phyloP scores from a whole-genome alignment of 2,113 vertebrate species.

The Xyliphius kryptos region DNA sequence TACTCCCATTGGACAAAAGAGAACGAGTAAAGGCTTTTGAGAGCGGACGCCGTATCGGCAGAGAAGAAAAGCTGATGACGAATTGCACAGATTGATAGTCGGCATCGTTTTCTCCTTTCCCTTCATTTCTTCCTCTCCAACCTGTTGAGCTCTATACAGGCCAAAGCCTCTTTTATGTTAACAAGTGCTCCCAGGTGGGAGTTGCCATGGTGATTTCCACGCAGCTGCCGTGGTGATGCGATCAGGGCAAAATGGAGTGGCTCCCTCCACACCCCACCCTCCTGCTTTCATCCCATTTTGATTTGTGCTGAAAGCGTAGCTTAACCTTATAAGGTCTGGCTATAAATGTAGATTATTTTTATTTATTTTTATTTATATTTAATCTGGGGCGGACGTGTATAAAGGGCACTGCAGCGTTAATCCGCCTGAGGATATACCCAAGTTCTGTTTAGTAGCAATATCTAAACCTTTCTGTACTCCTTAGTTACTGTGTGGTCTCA shows the following conservation, averaged over 20 bases:
- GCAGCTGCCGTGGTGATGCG: constrained; percentile 43
- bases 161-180: constrained; percentile 50
- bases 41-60: constrained; percentile 9
- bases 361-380: too few species aligned
- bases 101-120: constrained; percentile 26
- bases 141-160: constrained; percentile 44
- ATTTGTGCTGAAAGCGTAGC: constrained; percentile 17
- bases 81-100: constrained; percentile 33
- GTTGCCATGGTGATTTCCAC: constrained; percentile 53
- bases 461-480: too few species aligned
- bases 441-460: too few species aligned
- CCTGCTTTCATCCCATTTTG: constrained; percentile 15
- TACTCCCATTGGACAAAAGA: constrained; percentile 1
- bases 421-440: too few species aligned
- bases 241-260: constrained; percentile 39
- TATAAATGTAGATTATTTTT: constrained; percentile 29
- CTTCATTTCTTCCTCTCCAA: constrained; percentile 26
- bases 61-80: constrained; percentile 30
- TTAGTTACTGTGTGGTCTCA: too few species aligned
- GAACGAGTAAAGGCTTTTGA: constrained; percentile 6
- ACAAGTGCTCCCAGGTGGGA: constrained; percentile 52
- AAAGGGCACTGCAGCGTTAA: too few species aligned
- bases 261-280: constrained; percentile 19
- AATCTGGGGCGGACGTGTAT: too few species aligned
- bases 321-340: constrained; percentile 29